Conservation (phyloP, 2,888 invertebrate genomes). For the Camponotus fellah region DNA sequence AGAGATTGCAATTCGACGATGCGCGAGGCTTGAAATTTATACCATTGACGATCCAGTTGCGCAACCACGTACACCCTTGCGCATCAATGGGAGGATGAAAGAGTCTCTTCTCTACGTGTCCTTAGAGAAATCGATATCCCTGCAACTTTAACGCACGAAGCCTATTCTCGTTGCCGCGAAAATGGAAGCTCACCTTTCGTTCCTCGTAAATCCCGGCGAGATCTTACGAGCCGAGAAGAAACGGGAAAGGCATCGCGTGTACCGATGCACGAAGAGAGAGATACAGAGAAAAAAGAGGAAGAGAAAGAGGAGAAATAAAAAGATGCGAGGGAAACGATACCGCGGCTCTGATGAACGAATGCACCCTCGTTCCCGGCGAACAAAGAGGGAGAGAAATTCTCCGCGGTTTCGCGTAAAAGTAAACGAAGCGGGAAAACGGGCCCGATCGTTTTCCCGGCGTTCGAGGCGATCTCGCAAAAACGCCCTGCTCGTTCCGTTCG, state of each 20-base stretch:
- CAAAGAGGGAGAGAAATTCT: constrained; percentile 56
- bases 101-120: neutral
- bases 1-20: neutral
- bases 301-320: constrained; percentile 12
- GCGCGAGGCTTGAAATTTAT: neutral
- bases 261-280: constrained; percentile 6
- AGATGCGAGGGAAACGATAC: neutral
- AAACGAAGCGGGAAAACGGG: constrained; percentile 69
- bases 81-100: neutral
- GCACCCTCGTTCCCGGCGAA: constrained; percentile 53
- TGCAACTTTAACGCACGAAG: constrained; percentile 40
- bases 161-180: constrained; percentile 36
- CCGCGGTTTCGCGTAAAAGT: constrained; percentile 64
- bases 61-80: neutral
- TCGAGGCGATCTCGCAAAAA: constrained; percentile 54
- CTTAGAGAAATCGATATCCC: constrained; percentile 47
- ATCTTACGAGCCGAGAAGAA: constrained; percentile 39
- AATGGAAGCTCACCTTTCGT: constrained; percentile 54
- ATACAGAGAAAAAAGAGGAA: neutral
- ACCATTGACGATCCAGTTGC: constrained; percentile 9
- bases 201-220: constrained; percentile 46
- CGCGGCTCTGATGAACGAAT: constrained; percentile 29
- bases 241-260: constrained; percentile 28
- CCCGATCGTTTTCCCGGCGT: constrained; percentile 56
- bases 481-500: constrained; percentile 28